A percentile compares a stretch with the other conserved stretches of the same genome.
Evolutionary conservation across 2,113 vertebrate species (phyloP).

Genomic region (Rhinoderma darwinii): DNA sequence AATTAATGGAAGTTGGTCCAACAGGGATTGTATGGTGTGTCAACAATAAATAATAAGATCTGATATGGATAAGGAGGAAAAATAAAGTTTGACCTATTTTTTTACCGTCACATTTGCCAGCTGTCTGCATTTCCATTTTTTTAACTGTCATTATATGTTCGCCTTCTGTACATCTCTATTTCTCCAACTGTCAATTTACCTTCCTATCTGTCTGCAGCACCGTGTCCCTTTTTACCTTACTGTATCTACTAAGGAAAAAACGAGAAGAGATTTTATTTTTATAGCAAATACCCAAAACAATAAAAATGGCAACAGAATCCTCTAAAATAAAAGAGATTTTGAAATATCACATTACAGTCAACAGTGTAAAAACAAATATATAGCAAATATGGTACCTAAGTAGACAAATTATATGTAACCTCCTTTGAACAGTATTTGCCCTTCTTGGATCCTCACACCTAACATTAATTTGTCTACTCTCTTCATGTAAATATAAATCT

Average conservation of each 20-base stretch:
- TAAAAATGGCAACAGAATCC: not conserved
- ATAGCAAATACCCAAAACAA: not conserved
- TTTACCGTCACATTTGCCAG: constrained; percentile 24
- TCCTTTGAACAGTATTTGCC: not conserved
- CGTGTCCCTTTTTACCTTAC: not conserved
- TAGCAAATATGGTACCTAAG: not conserved
- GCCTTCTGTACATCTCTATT: constrained; percentile 21
- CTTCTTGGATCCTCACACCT: constrained; percentile 14
- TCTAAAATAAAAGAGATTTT: not conserved
- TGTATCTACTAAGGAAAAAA: not conserved
- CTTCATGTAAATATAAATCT: constrained; percentile 55
- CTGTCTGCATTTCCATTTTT: constrained; percentile 18
- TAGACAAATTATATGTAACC: not conserved
- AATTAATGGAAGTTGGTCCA: not conserved
- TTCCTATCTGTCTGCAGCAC: not conserved
- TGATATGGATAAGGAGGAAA: not conserved
- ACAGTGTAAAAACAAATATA: not conserved
- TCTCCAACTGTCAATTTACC: constrained; percentile 33
- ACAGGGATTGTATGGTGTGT: not conserved
- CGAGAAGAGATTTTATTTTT: not conserved
- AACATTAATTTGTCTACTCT: constrained; percentile 31
- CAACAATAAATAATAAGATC: not conserved
- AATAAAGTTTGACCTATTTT: constrained; percentile 37
- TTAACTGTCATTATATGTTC: constrained; percentile 9
- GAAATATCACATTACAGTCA: not conserved